Evolutionary conservation across 2,797 vertebrate genomes (phyloP).

Genomic region (Crocodylus rhombifer): DNA sequence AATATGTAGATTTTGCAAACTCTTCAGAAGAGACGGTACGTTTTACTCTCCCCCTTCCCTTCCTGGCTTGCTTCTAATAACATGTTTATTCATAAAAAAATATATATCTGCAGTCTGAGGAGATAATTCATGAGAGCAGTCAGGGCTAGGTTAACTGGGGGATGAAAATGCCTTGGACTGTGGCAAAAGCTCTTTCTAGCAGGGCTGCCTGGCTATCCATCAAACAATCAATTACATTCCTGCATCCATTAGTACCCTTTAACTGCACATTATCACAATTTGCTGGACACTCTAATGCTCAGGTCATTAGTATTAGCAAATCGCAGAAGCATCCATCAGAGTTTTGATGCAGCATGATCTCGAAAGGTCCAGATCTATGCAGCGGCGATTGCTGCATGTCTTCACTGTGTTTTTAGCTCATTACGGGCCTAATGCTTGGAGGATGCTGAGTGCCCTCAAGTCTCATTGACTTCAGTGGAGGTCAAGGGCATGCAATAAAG

Average conservation of each 20-base stretch:
- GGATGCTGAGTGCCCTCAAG: neutral
- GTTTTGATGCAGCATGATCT: constrained; percentile 62
- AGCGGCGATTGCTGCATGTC: neutral
- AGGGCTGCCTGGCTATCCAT: constrained; percentile 69
- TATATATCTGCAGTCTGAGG: constrained; percentile 38
- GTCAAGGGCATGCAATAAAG: neutral
- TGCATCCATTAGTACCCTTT: constrained; percentile 76
- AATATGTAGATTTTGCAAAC: neutral
- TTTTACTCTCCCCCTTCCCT: constrained; percentile 2
- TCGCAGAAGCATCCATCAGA: constrained; percentile 62
- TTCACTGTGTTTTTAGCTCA: neutral
- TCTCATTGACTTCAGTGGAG: neutral
- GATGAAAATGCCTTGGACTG: constrained; percentile 68
- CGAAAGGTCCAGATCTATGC: neutral
- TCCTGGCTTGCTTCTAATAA: constrained; percentile 55
- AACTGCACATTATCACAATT: constrained; percentile 75
- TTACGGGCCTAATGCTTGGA: neutral
- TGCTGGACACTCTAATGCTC: constrained; percentile 60
- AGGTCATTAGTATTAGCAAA: constrained; percentile 69
- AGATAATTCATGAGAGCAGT: constrained; percentile 73
- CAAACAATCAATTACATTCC: constrained; percentile 72
- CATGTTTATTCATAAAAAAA: constrained; percentile 67
- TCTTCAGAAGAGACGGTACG: neutral
- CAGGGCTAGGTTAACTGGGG: constrained; percentile 68
- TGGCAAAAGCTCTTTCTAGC: constrained; percentile 67